Conservation (phyloP, 30 jellyfish, hydroid and myxozoan genomes). For the Aurelia aurita complex sp. Pacific region DNA sequence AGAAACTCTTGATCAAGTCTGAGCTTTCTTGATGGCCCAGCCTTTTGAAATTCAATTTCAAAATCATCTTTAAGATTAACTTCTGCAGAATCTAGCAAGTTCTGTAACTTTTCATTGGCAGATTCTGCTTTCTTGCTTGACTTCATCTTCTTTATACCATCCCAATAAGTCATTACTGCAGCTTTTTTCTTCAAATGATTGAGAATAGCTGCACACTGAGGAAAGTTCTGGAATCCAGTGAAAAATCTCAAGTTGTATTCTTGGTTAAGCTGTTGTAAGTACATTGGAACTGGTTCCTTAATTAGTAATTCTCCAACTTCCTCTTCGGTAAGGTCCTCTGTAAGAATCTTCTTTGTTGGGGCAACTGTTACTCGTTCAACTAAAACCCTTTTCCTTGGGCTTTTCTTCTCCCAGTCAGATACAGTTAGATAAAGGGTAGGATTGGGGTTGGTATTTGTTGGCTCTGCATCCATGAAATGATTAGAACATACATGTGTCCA, state of each 20-base stretch:
- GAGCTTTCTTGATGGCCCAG: conserved; percentile 60
- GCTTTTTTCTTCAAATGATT: conserved; percentile 41
- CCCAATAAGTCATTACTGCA: conserved; percentile 58
- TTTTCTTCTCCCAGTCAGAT: background rate
- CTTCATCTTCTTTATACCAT: conserved; percentile 36
- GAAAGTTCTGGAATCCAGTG: conserved; percentile 22
- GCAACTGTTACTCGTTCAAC: too few species aligned
- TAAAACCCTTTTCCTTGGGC: too few species aligned
- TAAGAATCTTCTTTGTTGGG: too few species aligned
- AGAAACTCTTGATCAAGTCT: conserved; percentile 65
- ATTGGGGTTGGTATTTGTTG: conserved; percentile 27
- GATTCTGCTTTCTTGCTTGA: conserved; percentile 1
- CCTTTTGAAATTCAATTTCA: conserved; percentile 12
- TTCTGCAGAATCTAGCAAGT: background rate
- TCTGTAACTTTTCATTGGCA: background rate
- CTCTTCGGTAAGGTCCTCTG: too few species aligned
- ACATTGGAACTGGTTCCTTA: conserved; percentile 6
- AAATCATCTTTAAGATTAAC: background rate
- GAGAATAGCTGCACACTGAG: background rate
- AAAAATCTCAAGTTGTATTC: conserved; percentile 52
- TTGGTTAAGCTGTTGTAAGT: conserved; percentile 34
- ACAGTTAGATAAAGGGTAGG: conserved; percentile 49
- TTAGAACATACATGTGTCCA: conserved; percentile 40
- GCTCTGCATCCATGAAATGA: conserved; percentile 52
- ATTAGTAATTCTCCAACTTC: too few species aligned